Evolutionary conservation across 92 coral and sea anemone genomes (phyloP), one percentile per base, ranked within the genome.

Genomic region (Parazoanthus atlanticus): DNA sequence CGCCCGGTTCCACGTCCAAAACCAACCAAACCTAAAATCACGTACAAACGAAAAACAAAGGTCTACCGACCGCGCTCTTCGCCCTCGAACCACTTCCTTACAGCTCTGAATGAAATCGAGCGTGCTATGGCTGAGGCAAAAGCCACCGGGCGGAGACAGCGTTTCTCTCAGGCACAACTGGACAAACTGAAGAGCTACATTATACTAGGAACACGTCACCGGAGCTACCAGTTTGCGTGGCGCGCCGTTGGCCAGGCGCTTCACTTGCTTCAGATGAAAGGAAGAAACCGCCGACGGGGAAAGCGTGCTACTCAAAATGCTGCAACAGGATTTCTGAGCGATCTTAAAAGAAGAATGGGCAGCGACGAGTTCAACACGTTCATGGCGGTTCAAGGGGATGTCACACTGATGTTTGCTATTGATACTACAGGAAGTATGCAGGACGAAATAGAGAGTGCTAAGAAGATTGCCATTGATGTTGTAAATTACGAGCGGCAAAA

Each of bases 341-440:
- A 91, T 26, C 91, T 96, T 75, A 94, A 94, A 38, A 80, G 23
- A 16, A 43, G 89, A 25, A 49, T 96, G 82, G 98, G 96, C 29
- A 54, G 78, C n/a, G 85, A 40, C 13, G 85, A 86, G 31, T 96
- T 96, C 46, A 93, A 96, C 84, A 92, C 93, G 31, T 92, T 96
- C 78, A 92, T 96, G 96, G 97, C 95, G 36, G 93, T 96, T 15
- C 94, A 93, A 77, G 98, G 98, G 25, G 98, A 96, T 72, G 98
- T 94, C 29, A 95, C 98, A 0, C 86, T 96, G 41, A 94, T 94
- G 95, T 96, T 96, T 89, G 99, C 94, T 17, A 96, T 96, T 41
- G 99, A 96, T 78, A 90, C 96, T 15, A 96, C 98, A 16, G 99
- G 98, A 34, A 96, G 99, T 66, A 96, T 96, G 99, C 23, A 78